Evolutionary conservation across 2,888 invertebrate species (phyloP), one percentile per base, ranked within the genome.

Genomic region (Drosophila helvetica): DNA sequence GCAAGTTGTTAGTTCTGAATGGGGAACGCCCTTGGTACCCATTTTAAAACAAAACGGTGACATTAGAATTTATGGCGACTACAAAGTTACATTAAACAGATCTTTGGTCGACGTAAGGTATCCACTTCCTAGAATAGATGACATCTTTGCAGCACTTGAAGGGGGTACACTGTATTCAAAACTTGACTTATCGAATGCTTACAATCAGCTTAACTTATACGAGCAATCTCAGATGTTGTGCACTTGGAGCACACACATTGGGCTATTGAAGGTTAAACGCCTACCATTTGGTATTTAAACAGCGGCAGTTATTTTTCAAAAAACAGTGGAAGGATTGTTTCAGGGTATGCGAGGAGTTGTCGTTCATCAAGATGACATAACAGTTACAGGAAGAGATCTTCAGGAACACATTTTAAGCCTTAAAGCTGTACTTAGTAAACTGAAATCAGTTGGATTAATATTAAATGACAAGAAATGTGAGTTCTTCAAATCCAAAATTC

Each of bases 11-110:
- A 10, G 30, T 30, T 30, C 30, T n/a, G 47, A 61, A 3, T 61
- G 47, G 53, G 33, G 38, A n/a, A 57, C 42, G 19, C 57, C 57
- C 2, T 10, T 52, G 45, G 46, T 57, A 38, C 51, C 64, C 18
- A 25, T 50, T 22, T 43, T 50, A 15, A 58, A 43, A 8, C 38
- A 50, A 27, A 15, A 42, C 42, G 48, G 38, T 12, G 25, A 58
- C 12, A 9, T 50, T 1, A 17, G 58, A 25, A 43, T 45, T 1
- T 51, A 51, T 30, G 43, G 42, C 12, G 59, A 59, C 12, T 59
- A 45, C 15, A 59, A 30, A 15, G 55, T 42, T 6, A 42, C 53
- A 3, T 9, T 42, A 3, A 53, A 53, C 10, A n/a, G 8, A 6
- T 19, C 15, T 12, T n/a, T 53, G 2, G 8, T 19, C 8, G 53